phyloP scores from a whole-genome alignment of 2,113 vertebrate genomes.

The Bungarus multicinctus region DNA sequence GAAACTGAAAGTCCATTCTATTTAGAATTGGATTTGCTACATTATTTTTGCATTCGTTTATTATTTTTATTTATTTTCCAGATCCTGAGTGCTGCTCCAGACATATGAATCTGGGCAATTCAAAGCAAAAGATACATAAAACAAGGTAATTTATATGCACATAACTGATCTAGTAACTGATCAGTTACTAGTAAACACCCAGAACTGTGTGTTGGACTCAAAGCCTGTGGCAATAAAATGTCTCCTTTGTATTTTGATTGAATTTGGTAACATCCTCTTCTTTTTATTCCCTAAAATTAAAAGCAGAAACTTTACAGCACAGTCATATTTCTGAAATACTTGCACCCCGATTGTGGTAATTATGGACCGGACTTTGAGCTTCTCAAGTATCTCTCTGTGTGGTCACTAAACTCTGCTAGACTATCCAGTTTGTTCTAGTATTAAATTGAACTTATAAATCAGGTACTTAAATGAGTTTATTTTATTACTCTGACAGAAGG shows the following conservation, averaged over 20 bases:
- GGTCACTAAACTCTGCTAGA: not conserved
- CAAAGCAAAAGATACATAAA: not conserved
- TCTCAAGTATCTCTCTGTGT: not conserved
- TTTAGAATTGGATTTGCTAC: not conserved
- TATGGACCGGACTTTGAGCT: constrained; percentile 1
- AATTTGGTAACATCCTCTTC: not conserved
- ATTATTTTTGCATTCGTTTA: not conserved
- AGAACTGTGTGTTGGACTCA: not conserved
- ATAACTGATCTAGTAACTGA: not conserved
- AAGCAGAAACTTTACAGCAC: constrained; percentile 46
- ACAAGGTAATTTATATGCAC: not conserved
- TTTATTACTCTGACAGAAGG: constrained; percentile 8
- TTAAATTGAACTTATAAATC: constrained; percentile 10
- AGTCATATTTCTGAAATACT: constrained; percentile 24
- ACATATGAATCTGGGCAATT: not conserved
- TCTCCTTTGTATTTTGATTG: not conserved
- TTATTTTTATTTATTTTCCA: not conserved
- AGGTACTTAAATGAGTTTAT: constrained; percentile 1
- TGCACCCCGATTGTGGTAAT: constrained; percentile 18
- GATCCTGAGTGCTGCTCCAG: not conserved
- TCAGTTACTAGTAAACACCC: not conserved
- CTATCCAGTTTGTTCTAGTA: not conserved
- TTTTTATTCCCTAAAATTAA: constrained; percentile 6
- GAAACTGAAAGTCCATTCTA: not conserved
- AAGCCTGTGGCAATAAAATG: not conserved